Base-by-base conservation (phyloP, 2,888 invertebrate genomes). In the Lasioglossum vierecki region DNA sequence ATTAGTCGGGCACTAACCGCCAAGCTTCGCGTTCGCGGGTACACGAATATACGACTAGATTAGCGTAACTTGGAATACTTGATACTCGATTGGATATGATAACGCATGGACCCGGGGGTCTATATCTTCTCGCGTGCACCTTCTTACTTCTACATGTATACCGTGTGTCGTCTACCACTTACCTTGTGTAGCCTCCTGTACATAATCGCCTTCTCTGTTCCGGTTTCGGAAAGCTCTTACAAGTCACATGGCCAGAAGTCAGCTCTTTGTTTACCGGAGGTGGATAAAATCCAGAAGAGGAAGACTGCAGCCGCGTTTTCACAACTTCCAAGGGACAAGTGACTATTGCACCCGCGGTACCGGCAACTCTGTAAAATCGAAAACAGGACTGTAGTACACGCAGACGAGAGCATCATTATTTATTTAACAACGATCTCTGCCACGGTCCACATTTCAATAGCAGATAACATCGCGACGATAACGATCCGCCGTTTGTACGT, bases 261-360 rank as follows among this genome's bases (percentile, higher is more conserved):
- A 95, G 91, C 79, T 94, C 95, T 76, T 92, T 94, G 84, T 90
- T 92, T 68, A 89, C 85, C 6, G 92, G 88, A 13, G 95, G 93
- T 60, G 93, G 92, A 86, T 93, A 90, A 91, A 96, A 96, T 82
- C 96, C 95, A 76, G 97, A 97, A 88, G 97, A 97, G 9, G 99
- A 99, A 41, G 99, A 99, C 95, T 99, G 99, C 90, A 99, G 96
- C 46, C 99, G 97, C 18, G 99, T 99, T 95, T 99, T 99, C 72
- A 99, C 99, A 90, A 99, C 99, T 96, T 99, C 99, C 92, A 99
- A 96, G 18, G 99, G 99, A 95, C 99, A 99, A 93, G 99, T 99
- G 89, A 99, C 97, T 90, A 99, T 98, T 30, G 99, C 99, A 79
- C 99, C 99, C 73, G 98, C 98, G 78, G 99, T 99, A 88, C 99